phyloP scores from a whole-genome alignment of 2,888 invertebrate species.

The Dastarcus helophoroides region DNA sequence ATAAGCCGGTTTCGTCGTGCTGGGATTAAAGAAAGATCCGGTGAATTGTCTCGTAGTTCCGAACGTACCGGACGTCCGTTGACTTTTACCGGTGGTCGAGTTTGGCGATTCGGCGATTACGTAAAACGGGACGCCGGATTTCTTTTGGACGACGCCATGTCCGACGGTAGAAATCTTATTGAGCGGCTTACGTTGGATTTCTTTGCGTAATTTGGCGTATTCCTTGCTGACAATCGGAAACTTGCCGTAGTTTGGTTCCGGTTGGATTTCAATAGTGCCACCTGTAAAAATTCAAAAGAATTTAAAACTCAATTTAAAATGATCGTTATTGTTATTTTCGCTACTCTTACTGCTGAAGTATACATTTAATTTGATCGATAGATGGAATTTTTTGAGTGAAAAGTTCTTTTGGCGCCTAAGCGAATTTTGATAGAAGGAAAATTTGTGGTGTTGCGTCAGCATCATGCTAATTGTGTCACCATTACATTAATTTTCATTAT shows the following conservation, averaged over 20 bases:
- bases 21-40: conserved; percentile 18
- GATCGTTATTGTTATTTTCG: too few relatives aligned
- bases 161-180: conserved; percentile 6
- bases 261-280: conserved; percentile 42
- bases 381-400: too few relatives aligned
- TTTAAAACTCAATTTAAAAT: too few relatives aligned
- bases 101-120: conserved; percentile 26
- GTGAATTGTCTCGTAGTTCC: conserved; percentile 28
- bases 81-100: conserved; percentile 18
- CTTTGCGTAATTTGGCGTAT: conserved; percentile 42
- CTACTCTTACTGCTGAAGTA: too few relatives aligned
- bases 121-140: conserved; percentile 21
- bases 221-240: conserved; percentile 43
- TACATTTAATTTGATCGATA: too few relatives aligned
- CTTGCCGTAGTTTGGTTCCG: conserved; percentile 40
- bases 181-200: conserved; percentile 23
- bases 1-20: conserved; percentile 21
- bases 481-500: too few relatives aligned
- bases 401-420: too few relatives aligned
- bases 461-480: too few relatives aligned
- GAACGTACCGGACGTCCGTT: conserved; percentile 22
- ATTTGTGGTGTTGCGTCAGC: too few relatives aligned
- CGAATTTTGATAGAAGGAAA: too few relatives aligned
- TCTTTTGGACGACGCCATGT: conserved; percentile 6
- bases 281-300: conserved; percentile 28